Percentiles rank a stretch among this genome's conserved stretches.
These are phyloP conservation scores for Athene cunicularia DNA, from an alignment of 2,113 vertebrate species.

Conservation along the genomic window DNA sequence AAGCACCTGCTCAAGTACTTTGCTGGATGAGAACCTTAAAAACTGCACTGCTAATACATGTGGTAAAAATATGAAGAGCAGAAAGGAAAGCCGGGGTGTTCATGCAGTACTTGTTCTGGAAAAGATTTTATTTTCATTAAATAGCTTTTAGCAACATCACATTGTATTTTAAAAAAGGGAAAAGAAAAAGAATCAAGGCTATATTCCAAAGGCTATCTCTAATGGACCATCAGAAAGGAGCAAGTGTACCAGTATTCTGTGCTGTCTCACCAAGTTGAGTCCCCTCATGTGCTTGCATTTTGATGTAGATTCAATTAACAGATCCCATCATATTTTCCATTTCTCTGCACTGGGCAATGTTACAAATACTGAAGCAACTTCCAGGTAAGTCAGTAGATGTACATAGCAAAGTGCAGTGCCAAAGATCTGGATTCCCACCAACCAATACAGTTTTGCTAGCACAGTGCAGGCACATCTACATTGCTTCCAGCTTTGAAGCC, in stretches of 20 bases:
- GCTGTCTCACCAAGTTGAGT: not conserved
- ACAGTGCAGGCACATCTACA: not conserved
- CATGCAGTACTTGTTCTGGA: not conserved
- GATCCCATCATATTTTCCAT: not conserved
- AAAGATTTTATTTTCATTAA: conserved; percentile 26
- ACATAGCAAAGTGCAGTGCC: not conserved
- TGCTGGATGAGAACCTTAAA: conserved; percentile 24
- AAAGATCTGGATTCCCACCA: not conserved
- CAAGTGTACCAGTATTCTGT: not conserved
- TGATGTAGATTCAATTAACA: not conserved
- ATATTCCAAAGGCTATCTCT: not conserved
- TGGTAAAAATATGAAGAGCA: conserved; percentile 13
- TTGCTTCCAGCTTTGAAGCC: not conserved
- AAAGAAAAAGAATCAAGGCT: not conserved
- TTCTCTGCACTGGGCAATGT: not conserved
- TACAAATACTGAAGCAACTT: not conserved
- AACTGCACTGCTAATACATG: not conserved
- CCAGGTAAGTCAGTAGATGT: not conserved
- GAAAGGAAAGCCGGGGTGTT: not conserved
- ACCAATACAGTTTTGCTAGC: not conserved
- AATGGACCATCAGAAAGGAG: not conserved
- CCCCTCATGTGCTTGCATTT: not conserved
- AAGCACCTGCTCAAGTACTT: conserved; percentile 65
- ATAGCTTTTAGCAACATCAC: not conserved
- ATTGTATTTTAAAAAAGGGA: not conserved